A percentile compares a stretch with the other conserved stretches of the same genome.
Evolutionary conservation across 2,888 invertebrate species (phyloP).

Genomic region (Calliscelio sp.): DNA sequence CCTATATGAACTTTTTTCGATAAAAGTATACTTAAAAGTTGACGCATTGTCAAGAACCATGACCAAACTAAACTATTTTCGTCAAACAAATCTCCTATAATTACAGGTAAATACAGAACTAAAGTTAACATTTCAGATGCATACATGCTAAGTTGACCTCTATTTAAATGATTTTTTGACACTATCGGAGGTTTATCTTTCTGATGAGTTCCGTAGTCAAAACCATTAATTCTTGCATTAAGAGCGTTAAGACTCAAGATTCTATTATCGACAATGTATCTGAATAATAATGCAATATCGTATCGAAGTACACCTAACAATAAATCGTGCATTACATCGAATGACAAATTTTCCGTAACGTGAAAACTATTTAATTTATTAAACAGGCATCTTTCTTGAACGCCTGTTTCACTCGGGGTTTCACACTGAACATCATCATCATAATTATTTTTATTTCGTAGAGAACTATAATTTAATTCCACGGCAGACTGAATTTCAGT

Average conservation of each 20-base stretch:
- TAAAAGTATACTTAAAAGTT: constrained; percentile 54
- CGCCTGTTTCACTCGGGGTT: constrained; percentile 50
- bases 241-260: constrained; percentile 45
- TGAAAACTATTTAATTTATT: constrained; percentile 56
- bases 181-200: constrained; percentile 66
- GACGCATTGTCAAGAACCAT: constrained; percentile 45
- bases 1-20: constrained; percentile 35
- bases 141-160: constrained; percentile 37
- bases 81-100: constrained; percentile 62
- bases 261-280: no score
- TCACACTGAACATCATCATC: constrained; percentile 46
- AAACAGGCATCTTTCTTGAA: constrained; percentile 57
- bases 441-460: constrained; percentile 60
- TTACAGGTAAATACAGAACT: constrained; percentile 41
- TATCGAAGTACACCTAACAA: constrained; percentile 55
- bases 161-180: not conserved
- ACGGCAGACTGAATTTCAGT: constrained; percentile 11
- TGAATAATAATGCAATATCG: constrained; percentile 65
- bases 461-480: not conserved
- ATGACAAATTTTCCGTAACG: constrained; percentile 14
- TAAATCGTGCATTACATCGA: constrained; percentile 72
- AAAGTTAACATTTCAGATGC: constrained; percentile 70
- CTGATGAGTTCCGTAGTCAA: constrained; percentile 61
- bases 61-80: constrained; percentile 52
- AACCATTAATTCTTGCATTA: constrained; percentile 56